phyloP scores from a whole-genome alignment of 2,888 invertebrate genomes.

The Papilio protenor region DNA sequence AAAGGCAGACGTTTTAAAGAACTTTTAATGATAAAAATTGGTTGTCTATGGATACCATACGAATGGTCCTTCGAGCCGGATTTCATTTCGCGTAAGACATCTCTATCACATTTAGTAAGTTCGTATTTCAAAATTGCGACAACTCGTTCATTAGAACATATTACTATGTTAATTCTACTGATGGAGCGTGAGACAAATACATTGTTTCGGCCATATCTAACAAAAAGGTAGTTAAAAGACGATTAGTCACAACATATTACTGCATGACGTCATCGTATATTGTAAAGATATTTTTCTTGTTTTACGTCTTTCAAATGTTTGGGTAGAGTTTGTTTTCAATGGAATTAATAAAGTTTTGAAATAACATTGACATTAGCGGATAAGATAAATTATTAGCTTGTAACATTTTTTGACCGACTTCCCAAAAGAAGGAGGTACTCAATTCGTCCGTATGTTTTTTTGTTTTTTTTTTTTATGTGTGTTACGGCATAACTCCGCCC shows the following conservation, averaged over 20 bases:
- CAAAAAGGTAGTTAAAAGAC: slow-evolving; percentile 7
- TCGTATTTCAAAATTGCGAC: background rate
- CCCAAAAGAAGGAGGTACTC: too few species aligned
- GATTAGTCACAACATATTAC: slow-evolving; percentile 4
- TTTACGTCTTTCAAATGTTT: background rate
- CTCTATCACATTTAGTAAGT: background rate
- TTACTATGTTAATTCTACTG: background rate
- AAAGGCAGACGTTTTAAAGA: too few species aligned
- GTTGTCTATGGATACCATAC: too few species aligned
- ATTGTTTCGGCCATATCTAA: slow-evolving; percentile 1
- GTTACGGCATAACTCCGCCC: too few species aligned
- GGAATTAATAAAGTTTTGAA: background rate
- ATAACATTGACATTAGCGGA: background rate
- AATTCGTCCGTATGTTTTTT: too few species aligned
- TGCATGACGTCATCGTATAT: background rate
- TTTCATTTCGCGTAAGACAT: too few species aligned
- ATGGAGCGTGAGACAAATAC: background rate
- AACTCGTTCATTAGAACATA: background rate
- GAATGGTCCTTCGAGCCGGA: too few species aligned
- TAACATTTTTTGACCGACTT: too few species aligned
- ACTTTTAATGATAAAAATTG: too few species aligned
- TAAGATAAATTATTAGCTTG: background rate
- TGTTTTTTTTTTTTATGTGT: too few species aligned
- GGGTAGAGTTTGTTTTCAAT: background rate
- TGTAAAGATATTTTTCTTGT: background rate